These are phyloP conservation scores for Chydorus sphaericus DNA, from an alignment of 2,888 invertebrate genomes.

Conservation along the genomic window DNA sequence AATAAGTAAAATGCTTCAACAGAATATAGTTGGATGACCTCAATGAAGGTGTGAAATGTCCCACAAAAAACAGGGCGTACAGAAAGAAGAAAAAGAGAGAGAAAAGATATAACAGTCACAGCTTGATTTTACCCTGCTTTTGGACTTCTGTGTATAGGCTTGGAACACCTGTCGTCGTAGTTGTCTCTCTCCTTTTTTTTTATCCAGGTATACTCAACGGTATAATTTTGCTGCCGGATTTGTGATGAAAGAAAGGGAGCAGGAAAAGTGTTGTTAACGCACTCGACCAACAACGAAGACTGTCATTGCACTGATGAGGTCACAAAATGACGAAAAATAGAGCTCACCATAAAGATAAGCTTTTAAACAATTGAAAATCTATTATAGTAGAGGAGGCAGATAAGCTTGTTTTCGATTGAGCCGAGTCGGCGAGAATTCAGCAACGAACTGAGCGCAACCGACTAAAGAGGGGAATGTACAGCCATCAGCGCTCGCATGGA, in stretches of 20 bases:
- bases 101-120: neutral
- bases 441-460: neutral
- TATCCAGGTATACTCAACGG: too few species aligned
- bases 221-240: too few species aligned
- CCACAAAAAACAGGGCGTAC: neutral
- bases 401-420: slow-evolving; percentile 1
- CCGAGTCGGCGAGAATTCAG: neutral
- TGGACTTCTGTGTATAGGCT: neutral
- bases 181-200: too few species aligned
- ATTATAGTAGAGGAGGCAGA: neutral
- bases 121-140: neutral
- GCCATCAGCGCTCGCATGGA: neutral
- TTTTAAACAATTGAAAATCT: neutral
- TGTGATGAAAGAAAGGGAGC: neutral
- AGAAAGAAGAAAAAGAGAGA: neutral
- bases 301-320: neutral
- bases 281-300: too few species aligned
- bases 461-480: neutral
- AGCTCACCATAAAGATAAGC: neutral
- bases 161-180: slow-evolving; percentile 6
- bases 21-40: neutral
- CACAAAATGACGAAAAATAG: neutral
- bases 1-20: too few species aligned
- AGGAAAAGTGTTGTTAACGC: too few species aligned
- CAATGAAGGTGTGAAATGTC: neutral